A percentile compares a stretch with the other conserved stretches of the same genome.
phyloP scores from a whole-genome alignment of 2,113 vertebrate genomes.

The Bothrops jararaca region DNA sequence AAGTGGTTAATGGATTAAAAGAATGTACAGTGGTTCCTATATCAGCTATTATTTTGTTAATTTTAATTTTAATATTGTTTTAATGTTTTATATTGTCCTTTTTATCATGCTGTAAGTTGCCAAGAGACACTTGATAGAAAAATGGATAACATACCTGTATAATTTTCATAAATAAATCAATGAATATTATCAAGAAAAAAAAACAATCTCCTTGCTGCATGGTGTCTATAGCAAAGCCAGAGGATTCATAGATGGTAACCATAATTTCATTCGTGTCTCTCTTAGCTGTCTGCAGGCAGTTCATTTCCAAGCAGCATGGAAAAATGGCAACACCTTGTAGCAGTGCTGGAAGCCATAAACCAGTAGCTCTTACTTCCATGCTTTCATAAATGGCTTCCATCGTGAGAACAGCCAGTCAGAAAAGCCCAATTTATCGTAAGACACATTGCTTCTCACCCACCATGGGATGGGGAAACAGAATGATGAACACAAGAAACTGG shows the following conservation, averaged over 20 bases:
- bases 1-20: too few relatives aligned
- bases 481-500: background rate
- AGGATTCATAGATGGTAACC: background rate
- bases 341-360: background rate
- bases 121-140: background rate
- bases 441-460: background rate
- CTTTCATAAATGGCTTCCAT: background rate
- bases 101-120: background rate
- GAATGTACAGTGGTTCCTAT: too few relatives aligned
- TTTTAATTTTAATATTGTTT: background rate
- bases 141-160: background rate
- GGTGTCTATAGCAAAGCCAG: background rate
- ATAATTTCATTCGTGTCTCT: background rate
- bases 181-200: background rate
- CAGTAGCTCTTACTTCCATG: too few relatives aligned
- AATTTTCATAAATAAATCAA: background rate
- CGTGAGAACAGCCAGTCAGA: background rate
- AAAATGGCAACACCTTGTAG: background rate
- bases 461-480: background rate
- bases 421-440: background rate
- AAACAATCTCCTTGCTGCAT: too few relatives aligned
- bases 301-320: background rate
- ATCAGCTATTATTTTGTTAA: too few relatives aligned
- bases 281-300: background rate
- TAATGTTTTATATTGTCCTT: background rate